phyloP scores from a whole-genome alignment of 2,888 invertebrate genomes.

The Catonia carolina region DNA sequence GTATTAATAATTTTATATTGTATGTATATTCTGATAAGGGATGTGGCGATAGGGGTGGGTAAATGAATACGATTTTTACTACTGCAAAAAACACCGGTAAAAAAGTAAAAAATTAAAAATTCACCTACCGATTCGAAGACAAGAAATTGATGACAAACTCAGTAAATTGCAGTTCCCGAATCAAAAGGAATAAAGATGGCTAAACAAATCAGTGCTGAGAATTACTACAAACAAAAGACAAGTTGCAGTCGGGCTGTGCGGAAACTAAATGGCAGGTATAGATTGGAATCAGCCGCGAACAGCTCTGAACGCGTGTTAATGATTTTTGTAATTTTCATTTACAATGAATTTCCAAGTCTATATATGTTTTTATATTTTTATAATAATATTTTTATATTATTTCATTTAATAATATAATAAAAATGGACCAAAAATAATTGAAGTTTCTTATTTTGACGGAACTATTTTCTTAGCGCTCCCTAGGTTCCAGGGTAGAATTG shows the following conservation, averaged over 20 bases:
- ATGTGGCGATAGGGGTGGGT: no score
- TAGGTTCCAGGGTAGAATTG: neutral
- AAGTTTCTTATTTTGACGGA: no score
- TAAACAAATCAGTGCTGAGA: conserved; percentile 41
- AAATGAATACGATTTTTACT: no score
- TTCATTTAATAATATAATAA: neutral
- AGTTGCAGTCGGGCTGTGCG: conserved; percentile 56
- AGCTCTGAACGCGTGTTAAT: neutral
- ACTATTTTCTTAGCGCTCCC: no score
- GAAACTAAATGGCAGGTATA: conserved; percentile 50
- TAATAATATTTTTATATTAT: neutral
- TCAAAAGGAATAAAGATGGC: conserved; percentile 25
- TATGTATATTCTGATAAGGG: no score
- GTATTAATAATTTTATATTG: no score
- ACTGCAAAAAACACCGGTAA: no score
- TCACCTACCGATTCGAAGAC: conserved; percentile 29
- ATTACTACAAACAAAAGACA: conserved; percentile 54
- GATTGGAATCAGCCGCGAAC: conserved; percentile 9
- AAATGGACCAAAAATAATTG: no score
- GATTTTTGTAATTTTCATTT: conserved; percentile 2
- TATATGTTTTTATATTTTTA: neutral
- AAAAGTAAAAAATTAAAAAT: conserved; percentile 9
- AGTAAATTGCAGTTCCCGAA: conserved; percentile 22
- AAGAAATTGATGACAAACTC: conserved; percentile 20
- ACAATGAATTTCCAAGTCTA: neutral